Evolutionary conservation across 2,888 invertebrate genomes (phyloP), one percentile per base, ranked within the genome.

Genomic region (Nemotelus nigrinus): DNA sequence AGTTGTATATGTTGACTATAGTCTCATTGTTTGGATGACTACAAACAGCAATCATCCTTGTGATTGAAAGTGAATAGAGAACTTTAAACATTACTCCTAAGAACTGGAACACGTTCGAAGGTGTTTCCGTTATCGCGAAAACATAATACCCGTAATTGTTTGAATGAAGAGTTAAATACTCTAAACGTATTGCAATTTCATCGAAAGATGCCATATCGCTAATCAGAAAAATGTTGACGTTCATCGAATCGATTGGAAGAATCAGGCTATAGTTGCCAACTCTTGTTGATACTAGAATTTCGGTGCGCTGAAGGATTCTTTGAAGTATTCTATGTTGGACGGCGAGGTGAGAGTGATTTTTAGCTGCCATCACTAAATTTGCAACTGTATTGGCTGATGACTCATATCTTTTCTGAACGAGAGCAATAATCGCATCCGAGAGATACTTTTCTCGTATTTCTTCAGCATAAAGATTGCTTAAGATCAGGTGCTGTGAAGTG

Each of bases 51-150:
- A 50, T 50, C 4, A 41, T n/a, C 41, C 44, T 47, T 2, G 50
- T 48, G 2, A 45, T 7, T 48, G 67, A 67, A 2, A 50, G 67
- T 50, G 25, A 7, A 67, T 50, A 67, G 2, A 67, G 7, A 25
- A 25, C 7, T 48, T 47, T 44, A 4, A 44, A 67, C 2, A 67
- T 44, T 3, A 39, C 7, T 39, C n/a, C 25, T 25, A 67, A 50
- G n/a, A 48, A 25, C 7, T 67, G 0, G 2, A 45, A 4, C 0
- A 41, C 5, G 6, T 67, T 48, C 6, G 25, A 25, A 5, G 50
- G n/a, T 2, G 39, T 47, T 67, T 67, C 67, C n/a, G 67, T 67
- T n/a, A 67, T 8, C 5, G 39, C 67, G 39, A 67, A 67, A 3
- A 67, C 7, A 48, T 67, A 25, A 8, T 48, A 67, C n/a, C 67